A percentile compares a stretch with the other conserved stretches of the same genome.
These are phyloP conservation scores for Monochamus alternatus DNA, from an alignment of 2,888 invertebrate species.

Conservation along the genomic window DNA sequence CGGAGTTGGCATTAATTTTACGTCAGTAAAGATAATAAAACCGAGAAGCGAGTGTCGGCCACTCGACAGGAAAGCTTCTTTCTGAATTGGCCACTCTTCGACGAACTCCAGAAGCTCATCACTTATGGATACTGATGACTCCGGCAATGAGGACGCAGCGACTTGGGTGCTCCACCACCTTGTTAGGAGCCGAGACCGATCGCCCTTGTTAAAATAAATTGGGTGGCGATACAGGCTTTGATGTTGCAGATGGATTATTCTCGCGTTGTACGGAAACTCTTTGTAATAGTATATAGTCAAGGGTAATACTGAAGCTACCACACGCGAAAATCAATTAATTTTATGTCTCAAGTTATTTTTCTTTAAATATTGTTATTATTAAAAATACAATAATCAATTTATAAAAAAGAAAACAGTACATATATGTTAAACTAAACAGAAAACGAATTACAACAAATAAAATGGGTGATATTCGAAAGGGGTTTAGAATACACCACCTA, in stretches of 20 bases:
- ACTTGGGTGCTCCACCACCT: slow-evolving; percentile 61
- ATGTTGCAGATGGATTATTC: slow-evolving; percentile 61
- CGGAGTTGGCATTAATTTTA: slow-evolving; percentile 66
- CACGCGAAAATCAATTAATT: too few relatives aligned
- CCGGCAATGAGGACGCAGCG: slow-evolving; percentile 75
- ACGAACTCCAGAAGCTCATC: slow-evolving; percentile 71
- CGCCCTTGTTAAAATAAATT: slow-evolving; percentile 71
- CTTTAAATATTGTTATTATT: too few relatives aligned
- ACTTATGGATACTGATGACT: slow-evolving; percentile 87
- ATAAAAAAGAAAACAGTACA: too few relatives aligned
- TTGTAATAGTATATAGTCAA: too few relatives aligned
- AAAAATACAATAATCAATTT: too few relatives aligned
- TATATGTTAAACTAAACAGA: too few relatives aligned
- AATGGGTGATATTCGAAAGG: too few relatives aligned
- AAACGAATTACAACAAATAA: too few relatives aligned
- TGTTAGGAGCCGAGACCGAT: slow-evolving; percentile 64
- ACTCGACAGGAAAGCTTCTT: slow-evolving; percentile 64
- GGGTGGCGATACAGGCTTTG: slow-evolving; percentile 68
- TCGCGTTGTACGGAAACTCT: too few relatives aligned
- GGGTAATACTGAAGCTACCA: too few relatives aligned
- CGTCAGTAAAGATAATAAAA: slow-evolving; percentile 67
- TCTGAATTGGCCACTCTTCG: slow-evolving; percentile 66
- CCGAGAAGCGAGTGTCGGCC: slow-evolving; percentile 57
- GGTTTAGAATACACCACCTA: too few relatives aligned
- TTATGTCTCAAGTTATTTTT: too few relatives aligned